These are phyloP conservation scores for Diogma glabrata DNA, from an alignment of 2,888 invertebrate genomes.

Conservation along the genomic window DNA sequence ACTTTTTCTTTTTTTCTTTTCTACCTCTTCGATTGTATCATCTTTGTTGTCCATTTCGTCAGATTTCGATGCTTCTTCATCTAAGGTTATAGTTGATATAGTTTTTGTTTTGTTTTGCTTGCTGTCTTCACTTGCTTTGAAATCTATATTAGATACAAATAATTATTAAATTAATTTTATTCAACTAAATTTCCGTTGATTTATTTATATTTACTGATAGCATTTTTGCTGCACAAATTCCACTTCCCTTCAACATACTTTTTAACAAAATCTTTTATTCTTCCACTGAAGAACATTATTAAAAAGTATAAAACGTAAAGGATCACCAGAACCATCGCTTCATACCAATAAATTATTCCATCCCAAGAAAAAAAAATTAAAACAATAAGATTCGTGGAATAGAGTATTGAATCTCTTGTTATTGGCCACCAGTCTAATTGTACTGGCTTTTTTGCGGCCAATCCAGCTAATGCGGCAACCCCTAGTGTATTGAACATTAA, in stretches of 20 bases:
- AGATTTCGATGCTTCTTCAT: no score
- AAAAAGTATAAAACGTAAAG: constrained; percentile 65
- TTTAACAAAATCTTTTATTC: constrained; percentile 36
- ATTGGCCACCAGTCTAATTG: constrained; percentile 70
- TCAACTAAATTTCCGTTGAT: no score
- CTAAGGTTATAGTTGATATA: no score
- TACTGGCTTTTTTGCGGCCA: constrained; percentile 65
- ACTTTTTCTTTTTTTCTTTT: constrained; percentile 1
- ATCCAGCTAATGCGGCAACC: constrained; percentile 67
- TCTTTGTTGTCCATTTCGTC: neutral
- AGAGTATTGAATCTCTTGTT: constrained; percentile 67
- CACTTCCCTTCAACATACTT: constrained; percentile 33
- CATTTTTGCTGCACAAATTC: constrained; percentile 34
- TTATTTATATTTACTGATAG: no score
- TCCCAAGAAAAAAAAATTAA: constrained; percentile 69
- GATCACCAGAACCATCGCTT: constrained; percentile 57
- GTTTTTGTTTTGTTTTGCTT: no score
- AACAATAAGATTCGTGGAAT: constrained; percentile 56
- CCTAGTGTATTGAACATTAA: constrained; percentile 80
- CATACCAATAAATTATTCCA: constrained; percentile 65
- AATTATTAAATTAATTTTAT: no score
- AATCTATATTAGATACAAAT: no score
- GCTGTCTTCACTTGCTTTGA: no score
- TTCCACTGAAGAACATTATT: constrained; percentile 56
- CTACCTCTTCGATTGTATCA: neutral